Base-by-base conservation (phyloP, 2,888 invertebrate genomes). In the Dorcus parallelipipedus region DNA sequence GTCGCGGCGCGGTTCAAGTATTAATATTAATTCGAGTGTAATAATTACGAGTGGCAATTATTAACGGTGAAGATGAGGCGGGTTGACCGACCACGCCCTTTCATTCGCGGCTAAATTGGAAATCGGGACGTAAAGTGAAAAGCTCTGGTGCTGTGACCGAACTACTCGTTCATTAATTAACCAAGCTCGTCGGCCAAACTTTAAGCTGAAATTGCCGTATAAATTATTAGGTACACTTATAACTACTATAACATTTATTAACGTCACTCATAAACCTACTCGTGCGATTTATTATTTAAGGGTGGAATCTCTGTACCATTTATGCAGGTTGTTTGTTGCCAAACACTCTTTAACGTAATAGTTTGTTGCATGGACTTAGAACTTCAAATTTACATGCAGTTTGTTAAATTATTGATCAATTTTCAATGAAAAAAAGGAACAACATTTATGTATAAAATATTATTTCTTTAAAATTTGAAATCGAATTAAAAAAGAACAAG, bases 21-120 rank as follows among this genome's bases (percentile, higher is more conserved):
- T 33, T 33, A 33, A 33, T 33, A 33, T 33, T 33, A 33, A 33
- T 33, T 33, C 26, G 26, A 33, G 26, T 41, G 38, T 51, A 56
- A 64, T 51, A 56, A 64, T 64, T 64, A 60, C 45, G 62, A 57
- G 54, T 50, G 20, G 62, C 50, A 64, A 64, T 64, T 64, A 64
- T 64, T 58, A 62, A 64, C 60, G 58, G 49, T 56, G 60, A 54
- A 56, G 53, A 50, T 54, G 54, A 6, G 45, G 17, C 45, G 45
- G 9, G 55, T 57, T 51, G 14, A 39, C 41, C 17, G 38, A 53
- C 38, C 61, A 62, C 64, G 62, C 64, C 64, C 52, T 49, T 55
- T 53, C 60, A 64, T 62, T 62, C 60, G 49, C 49, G 54, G 10
- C 43, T 48, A 55, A 62, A 64, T 64, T 62, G 64, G 53, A 61